Evolutionary conservation across 2,113 vertebrate genomes (phyloP).

Genomic region (Pteropus alecto): DNA sequence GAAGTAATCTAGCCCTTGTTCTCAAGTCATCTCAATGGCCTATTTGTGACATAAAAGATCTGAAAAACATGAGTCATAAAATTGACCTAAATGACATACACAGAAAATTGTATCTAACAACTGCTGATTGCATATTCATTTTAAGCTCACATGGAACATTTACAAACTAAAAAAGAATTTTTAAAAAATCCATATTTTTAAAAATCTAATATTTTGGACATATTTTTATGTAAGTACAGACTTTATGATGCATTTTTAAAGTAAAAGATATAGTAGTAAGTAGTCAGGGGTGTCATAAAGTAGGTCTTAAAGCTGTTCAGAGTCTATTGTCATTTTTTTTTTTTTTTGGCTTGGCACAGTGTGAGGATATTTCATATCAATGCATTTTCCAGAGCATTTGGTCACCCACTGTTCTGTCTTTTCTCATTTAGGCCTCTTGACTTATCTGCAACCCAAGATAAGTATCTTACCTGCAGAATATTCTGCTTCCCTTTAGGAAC

Average conservation of each 20-base stretch:
- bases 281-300: not conserved
- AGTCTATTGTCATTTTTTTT: not conserved
- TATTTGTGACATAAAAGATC: not conserved
- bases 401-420: too few species aligned
- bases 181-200: not conserved
- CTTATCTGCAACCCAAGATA: not conserved
- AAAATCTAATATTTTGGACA: not conserved
- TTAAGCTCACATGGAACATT: not conserved
- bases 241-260: not conserved
- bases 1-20: not conserved
- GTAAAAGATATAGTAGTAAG: not conserved
- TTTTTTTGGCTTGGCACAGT: not conserved
- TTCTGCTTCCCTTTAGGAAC: too few species aligned
- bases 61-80: not conserved
- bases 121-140: not conserved
- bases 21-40: not conserved
- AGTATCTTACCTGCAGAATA: not conserved
- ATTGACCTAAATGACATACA: not conserved
- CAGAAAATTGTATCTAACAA: not conserved
- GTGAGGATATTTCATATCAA: not conserved
- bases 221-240: not conserved
- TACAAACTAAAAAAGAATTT: not conserved
- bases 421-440: not conserved
- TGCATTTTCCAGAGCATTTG: not conserved
- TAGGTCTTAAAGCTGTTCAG: not conserved